phyloP scores from a whole-genome alignment of 2,113 vertebrate species.

The Stigmatopora nigra region DNA sequence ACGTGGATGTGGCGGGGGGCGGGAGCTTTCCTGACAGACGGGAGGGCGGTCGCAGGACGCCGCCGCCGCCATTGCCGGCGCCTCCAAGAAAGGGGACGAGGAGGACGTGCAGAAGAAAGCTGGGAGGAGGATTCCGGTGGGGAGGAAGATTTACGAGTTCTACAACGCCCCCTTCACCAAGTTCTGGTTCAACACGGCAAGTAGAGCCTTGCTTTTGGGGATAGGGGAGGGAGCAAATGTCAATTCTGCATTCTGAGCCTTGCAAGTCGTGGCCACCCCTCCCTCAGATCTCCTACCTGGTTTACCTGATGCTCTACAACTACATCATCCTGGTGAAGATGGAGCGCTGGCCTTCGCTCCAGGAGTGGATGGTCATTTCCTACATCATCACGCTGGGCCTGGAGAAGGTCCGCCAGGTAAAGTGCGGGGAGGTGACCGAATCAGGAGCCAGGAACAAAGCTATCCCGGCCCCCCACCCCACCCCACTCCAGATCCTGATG shows the following conservation, averaged over 20 bases:
- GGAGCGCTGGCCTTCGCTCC: constrained; percentile 87
- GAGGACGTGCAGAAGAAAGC: constrained; percentile 77
- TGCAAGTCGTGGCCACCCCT: too few relatives aligned
- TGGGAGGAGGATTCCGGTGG: constrained; percentile 79
- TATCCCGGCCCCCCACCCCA: too few relatives aligned
- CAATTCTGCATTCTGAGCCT: too few relatives aligned
- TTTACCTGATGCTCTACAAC: constrained; percentile 89
- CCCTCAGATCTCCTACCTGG: constrained; percentile 84
- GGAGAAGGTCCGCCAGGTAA: constrained; percentile 92
- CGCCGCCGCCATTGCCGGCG: constrained; percentile 64
- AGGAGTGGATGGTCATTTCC: constrained; percentile 95
- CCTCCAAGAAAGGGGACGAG: constrained; percentile 86
- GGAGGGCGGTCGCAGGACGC: constrained; percentile 68
- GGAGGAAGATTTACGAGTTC: constrained; percentile 90
- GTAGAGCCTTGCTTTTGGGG: not conserved
- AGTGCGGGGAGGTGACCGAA: too few relatives aligned
- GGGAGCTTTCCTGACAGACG: not conserved
- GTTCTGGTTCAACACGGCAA: constrained; percentile 95
- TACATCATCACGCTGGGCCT: constrained; percentile 90
- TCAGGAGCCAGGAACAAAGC: too few relatives aligned
- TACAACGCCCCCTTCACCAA: constrained; percentile 95
- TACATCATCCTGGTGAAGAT: constrained; percentile 96
- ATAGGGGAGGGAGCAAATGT: too few relatives aligned
- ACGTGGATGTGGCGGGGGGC: too few relatives aligned
- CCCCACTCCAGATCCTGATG: constrained; percentile 83